Base-by-base conservation (phyloP, 2,888 invertebrate genomes). In the Poecilobothrus nobilitatus region DNA sequence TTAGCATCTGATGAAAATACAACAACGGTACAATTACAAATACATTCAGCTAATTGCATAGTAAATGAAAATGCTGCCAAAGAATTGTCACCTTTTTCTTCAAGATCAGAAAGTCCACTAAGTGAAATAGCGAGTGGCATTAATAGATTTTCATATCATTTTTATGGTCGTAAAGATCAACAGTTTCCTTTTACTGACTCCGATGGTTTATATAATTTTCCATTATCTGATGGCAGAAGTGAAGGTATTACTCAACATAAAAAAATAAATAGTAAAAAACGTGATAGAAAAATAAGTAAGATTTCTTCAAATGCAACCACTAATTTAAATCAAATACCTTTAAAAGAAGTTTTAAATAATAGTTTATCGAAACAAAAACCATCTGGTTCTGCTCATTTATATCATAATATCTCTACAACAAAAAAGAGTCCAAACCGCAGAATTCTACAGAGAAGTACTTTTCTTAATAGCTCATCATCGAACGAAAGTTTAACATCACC, bases 181-280 rank as follows among this genome's bases (percentile, higher is more conserved):
- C 77, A 83, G 69, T 78, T 89, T 70, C 89, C 90, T 20, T 89
- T 90, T 76, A 91, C 91, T 18, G 91, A 91, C 80, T 91, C 91
- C 0, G 91, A 91, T 78, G 91, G 91, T 4, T 81, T 91, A 27
- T 91, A 91, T 78, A 91, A 92, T 79, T 91, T 90, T 76, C 90
- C 91, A 5, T 91, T 90, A 78, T 89, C 90, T 8, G 91, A 91
- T 78, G 86, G 87, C 72, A 86, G 84, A 74, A 84, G 84, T 72
- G 64, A 33, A 9, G 80, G 82, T 10, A 81, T 79, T 67, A 84
- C 82, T 67, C 81, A 85, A 71, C 85, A 86, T 75, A 86, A 88
- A 76, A 88, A 88, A 78, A 84, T 86, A 3, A 85, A 86, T 12
- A 85, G 87, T 68, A 85, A 87, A 74, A 85, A 86, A 77, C 86